Evolutionary conservation across 2,888 invertebrate species (phyloP), one percentile per base, ranked within the genome.

Genomic region (Andrena fulva): DNA sequence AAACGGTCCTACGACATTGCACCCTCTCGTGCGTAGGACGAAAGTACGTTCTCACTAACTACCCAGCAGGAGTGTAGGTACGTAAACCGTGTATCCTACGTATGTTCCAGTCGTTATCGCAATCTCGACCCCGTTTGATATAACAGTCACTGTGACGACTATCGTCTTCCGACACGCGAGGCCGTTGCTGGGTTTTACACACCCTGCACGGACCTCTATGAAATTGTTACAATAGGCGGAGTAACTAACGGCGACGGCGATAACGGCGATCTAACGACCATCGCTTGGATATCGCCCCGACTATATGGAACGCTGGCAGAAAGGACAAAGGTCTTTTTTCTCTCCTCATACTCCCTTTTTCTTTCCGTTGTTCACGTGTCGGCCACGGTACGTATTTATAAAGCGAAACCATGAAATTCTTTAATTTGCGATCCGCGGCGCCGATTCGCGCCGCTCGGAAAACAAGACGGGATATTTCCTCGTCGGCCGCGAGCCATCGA

Each of bases 141-240:
- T 92, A 92, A 92, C 92, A 92, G 92, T 93, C 92, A 92, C 91
- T 90, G 91, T 92, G 91, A 92, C 91, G 91, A 92, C 91, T 92
- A 92, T 92, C 91, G 92, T 92, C 90, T 90, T 91, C 89, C 89
- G 89, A 90, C 92, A 92, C 91, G 92, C 92, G 86, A 92, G 89
- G 90, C 89, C 85, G 85, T 85, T 85, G 83, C 85, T 85, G 85
- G 81, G 67, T 78, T 87, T 86, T 82, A 85, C 87, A 80, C 80
- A 84, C 75, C 78, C 80, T 64, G 77, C 85, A 85, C 85, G 85
- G 81, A 74, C 78, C 81, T 85, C 87, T 87, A 87, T 88, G 88
- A 88, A 88, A 87, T 87, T 89, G 89, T 89, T 89, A 85, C 85
- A 86, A 87, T 86, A 85, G 88, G 77, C 63, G 72, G 83, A 82